These are phyloP conservation scores for Philaethria dido DNA, from an alignment of 2,888 invertebrate species.

Conservation along the genomic window DNA sequence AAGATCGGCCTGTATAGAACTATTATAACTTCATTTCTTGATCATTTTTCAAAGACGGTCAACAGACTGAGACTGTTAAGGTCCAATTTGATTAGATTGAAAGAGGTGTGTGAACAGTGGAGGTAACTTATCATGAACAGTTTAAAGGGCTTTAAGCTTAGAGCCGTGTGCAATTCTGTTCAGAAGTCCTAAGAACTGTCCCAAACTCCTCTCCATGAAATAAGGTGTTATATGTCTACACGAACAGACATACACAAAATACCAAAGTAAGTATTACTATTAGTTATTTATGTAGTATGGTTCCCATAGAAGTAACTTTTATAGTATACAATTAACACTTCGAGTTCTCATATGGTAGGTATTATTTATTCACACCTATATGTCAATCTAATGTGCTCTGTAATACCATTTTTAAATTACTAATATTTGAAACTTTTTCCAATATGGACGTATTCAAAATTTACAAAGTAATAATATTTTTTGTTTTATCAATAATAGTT, in stretches of 20 bases:
- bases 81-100: no score
- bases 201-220: no score
- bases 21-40: no score
- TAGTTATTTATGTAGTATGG: neutral
- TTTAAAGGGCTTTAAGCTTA: no score
- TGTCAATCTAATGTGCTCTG: slow-evolving; percentile 20
- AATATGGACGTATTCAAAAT: slow-evolving; percentile 35
- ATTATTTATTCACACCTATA: slow-evolving; percentile 22
- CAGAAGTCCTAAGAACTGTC: no score
- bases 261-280: neutral
- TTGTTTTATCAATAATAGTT: slow-evolving; percentile 31
- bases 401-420: slow-evolving; percentile 2
- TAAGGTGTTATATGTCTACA: neutral
- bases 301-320: slow-evolving; percentile 4
- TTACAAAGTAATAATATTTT: slow-evolving; percentile 38
- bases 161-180: no score
- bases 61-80: no score
- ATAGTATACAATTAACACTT: slow-evolving; percentile 25
- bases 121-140: no score
- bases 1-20: no score
- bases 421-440: slow-evolving; percentile 10
- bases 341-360: slow-evolving; percentile 8
- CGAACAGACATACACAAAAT: neutral
- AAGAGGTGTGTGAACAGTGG: no score
- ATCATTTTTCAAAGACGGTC: no score